These are phyloP conservation scores for Acrocephalus scirpaceus DNA, from an alignment of 2,797 vertebrate genomes.

Conservation along the genomic window DNA sequence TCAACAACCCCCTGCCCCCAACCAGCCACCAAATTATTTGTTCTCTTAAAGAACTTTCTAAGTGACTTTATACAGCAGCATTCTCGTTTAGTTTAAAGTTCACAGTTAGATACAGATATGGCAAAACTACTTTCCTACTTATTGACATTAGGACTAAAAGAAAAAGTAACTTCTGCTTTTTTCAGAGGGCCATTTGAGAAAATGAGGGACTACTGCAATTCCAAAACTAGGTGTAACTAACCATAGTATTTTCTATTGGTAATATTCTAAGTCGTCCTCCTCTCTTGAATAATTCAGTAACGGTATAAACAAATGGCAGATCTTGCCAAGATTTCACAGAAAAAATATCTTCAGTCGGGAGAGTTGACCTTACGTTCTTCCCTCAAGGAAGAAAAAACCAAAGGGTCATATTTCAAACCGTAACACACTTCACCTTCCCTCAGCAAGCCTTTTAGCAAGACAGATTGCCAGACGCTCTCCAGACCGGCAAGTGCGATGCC, in stretches of 20 bases:
- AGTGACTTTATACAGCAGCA: background rate
- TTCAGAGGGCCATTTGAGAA: background rate
- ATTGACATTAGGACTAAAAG: accelerated
- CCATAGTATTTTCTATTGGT: background rate
- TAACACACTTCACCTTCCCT: background rate
- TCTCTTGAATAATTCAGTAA: background rate
- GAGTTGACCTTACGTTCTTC: accelerated
- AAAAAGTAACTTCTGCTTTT: background rate
- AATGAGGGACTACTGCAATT: background rate
- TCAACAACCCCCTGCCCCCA: accelerated
- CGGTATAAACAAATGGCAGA: accelerated
- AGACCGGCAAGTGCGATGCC: accelerated
- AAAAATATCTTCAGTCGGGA: background rate
- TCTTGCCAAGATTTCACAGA: background rate
- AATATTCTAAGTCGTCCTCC: accelerated
- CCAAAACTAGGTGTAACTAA: background rate
- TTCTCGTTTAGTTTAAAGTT: background rate
- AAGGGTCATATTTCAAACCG: background rate
- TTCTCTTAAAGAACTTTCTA: background rate
- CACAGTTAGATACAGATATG: accelerated
- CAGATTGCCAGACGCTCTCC: no score
- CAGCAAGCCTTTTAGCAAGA: background rate
- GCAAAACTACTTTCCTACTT: background rate
- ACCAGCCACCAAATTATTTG: background rate
- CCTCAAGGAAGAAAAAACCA: background rate